A percentile compares a stretch with the other conserved stretches of the same genome.
phyloP scores from a whole-genome alignment of 1,140 invertebrate genomes.

The Drosophila bocqueti region DNA sequence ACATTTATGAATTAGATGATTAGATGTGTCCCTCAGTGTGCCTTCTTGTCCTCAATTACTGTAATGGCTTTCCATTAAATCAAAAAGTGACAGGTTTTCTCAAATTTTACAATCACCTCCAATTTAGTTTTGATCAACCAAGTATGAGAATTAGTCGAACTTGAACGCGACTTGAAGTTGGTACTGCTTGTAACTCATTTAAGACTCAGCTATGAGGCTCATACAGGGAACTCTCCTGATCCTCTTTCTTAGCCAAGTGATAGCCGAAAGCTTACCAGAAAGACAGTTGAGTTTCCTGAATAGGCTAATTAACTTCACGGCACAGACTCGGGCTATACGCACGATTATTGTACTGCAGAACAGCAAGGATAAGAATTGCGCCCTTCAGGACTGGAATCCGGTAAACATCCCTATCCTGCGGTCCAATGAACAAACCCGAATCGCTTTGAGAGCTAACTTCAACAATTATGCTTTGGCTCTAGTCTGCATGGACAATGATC shows the following conservation, averaged over 20 bases:
- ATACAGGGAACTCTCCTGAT: not conserved
- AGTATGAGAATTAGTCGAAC: not conserved
- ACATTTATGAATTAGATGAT: not conserved
- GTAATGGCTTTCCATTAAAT: not conserved
- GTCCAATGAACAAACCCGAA: not conserved
- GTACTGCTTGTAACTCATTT: not conserved
- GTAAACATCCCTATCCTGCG: constrained; percentile 14
- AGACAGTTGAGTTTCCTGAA: not conserved
- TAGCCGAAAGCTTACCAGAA: not conserved
- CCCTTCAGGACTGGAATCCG: not conserved
- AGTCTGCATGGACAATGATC: constrained; percentile 27
- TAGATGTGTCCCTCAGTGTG: not conserved
- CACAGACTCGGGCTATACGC: not conserved
- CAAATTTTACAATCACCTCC: not conserved
- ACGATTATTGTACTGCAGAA: constrained; percentile 4
- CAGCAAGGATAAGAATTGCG: not conserved
- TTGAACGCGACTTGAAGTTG: not conserved
- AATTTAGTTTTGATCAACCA: too few species aligned
- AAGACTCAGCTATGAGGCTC: not conserved
- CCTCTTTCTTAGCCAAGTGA: not conserved
- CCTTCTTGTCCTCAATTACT: not conserved
- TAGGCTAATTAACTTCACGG: not conserved
- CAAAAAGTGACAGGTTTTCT: not conserved
- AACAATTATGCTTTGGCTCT: not conserved
- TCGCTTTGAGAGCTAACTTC: not conserved